These are phyloP conservation scores for Diphyllodes magnificus DNA, from an alignment of 2,113 vertebrate species.

Conservation along the genomic window DNA sequence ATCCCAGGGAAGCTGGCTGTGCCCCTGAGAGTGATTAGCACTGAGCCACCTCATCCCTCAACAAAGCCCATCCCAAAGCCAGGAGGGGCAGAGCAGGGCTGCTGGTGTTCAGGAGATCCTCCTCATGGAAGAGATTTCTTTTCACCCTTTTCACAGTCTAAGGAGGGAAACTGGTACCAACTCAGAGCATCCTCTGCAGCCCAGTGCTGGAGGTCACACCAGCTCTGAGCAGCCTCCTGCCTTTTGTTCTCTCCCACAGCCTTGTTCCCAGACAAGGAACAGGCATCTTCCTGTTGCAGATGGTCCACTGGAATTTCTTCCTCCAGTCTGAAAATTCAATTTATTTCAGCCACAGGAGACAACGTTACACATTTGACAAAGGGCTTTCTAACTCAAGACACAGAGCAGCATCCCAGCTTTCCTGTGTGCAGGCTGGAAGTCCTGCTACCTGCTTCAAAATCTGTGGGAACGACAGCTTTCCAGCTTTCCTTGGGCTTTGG, in stretches of 20 bases:
- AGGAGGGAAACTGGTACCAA: accelerated
- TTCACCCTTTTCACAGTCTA: not conserved
- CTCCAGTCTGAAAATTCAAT: not conserved
- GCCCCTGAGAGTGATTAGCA: not conserved
- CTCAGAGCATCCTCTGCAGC: accelerated
- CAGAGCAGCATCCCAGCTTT: not conserved
- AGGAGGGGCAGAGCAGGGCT: not conserved
- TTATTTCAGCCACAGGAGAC: not conserved
- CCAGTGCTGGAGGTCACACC: not conserved
- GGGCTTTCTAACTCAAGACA: not conserved
- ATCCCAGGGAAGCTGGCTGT: not conserved
- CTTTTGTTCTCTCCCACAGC: not conserved
- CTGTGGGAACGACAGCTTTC: not conserved
- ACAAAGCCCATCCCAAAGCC: not conserved
- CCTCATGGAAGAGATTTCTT: not conserved
- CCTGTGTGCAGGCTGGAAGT: not conserved
- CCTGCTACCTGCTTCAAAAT: not conserved
- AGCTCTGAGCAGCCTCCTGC: not conserved
- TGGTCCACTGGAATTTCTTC: not conserved
- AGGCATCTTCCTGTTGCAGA: not conserved
- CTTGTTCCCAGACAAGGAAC: not conserved
- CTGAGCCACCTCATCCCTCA: not conserved
- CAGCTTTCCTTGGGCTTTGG: not conserved
- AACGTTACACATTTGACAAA: not conserved
- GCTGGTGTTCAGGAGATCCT: not conserved